Percentiles rank a stretch among this genome's conserved stretches.
Conservation (phyloP, 2,888 invertebrate species). For the Petrolisthes manimaculis region DNA sequence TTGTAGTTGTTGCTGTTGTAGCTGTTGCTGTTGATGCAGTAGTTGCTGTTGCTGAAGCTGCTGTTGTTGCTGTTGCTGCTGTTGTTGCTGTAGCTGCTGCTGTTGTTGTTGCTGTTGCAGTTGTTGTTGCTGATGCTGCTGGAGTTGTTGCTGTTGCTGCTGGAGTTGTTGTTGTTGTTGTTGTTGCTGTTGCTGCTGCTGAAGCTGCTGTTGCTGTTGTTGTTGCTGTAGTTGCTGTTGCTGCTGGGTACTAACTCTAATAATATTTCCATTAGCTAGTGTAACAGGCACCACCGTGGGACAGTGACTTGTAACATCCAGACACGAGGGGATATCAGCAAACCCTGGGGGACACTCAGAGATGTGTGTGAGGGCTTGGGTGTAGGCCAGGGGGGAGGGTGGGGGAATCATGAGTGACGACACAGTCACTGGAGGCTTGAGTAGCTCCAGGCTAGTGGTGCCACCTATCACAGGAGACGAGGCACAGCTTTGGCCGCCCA, state of each 20-base stretch:
- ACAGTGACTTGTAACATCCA: slow-evolving; percentile 22
- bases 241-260: slow-evolving; percentile 20
- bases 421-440: slow-evolving; percentile 40
- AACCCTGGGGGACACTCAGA: slow-evolving; percentile 65
- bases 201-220: background rate
- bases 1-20: slow-evolving; percentile 12
- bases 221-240: slow-evolving; percentile 26
- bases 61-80: background rate
- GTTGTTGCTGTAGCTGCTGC: slow-evolving; percentile 14
- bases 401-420: slow-evolving; percentile 48
- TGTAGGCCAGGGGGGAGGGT: slow-evolving; percentile 48
- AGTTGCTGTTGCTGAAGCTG: too few species aligned
- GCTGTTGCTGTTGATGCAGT: slow-evolving; percentile 14
- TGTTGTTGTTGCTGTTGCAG: background rate
- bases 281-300: slow-evolving; percentile 36
- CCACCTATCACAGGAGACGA: slow-evolving; percentile 49
- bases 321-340: slow-evolving; percentile 47
- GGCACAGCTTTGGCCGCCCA: slow-evolving; percentile 42
- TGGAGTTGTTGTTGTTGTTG: too few species aligned
- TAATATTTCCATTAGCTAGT: slow-evolving; percentile 53
- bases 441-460: slow-evolving; percentile 50
- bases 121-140: background rate
- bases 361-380: slow-evolving; percentile 61
- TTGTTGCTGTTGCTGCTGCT: background rate
- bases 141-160: background rate